Percentiles rank a stretch among this genome's conserved stretches.
Evolutionary conservation across 2,113 vertebrate genomes (phyloP).

Genomic region (Apteryx owenii): DNA sequence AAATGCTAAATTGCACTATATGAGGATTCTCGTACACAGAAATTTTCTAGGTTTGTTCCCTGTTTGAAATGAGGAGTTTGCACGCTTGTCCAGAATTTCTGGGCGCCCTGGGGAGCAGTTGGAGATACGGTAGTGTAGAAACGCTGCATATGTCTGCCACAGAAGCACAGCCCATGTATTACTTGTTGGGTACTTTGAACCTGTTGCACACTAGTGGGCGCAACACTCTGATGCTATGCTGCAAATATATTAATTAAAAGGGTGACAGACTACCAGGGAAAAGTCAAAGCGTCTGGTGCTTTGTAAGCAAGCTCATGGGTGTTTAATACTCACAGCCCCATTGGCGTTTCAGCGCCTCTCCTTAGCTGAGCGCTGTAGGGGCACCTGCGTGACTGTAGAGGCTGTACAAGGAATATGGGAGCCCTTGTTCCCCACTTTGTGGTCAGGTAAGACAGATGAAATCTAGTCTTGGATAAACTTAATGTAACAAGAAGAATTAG

Average conservation of each 20-base stretch:
- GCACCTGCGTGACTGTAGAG: neutral
- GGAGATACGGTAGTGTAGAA: neutral
- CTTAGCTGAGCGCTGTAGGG: neutral
- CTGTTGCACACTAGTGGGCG: fast-evolving
- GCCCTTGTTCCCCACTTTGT: neutral
- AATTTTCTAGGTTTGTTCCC: neutral
- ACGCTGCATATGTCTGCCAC: neutral
- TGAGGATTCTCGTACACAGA: neutral
- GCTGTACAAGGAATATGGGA: neutral
- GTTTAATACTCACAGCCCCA: neutral
- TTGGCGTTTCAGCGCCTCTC: neutral
- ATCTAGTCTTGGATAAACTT: neutral
- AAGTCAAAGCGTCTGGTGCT: neutral
- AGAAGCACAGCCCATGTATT: neutral
- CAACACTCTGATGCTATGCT: neutral
- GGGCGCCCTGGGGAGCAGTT: neutral
- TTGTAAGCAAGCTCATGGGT: neutral
- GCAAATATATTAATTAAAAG: neutral
- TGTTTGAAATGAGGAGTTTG: neutral
- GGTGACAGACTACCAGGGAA: neutral
- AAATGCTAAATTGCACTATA: neutral
- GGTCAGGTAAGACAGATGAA: neutral
- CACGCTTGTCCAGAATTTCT: neutral
- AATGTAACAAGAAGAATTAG: neutral
- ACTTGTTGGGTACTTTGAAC: neutral